These are phyloP conservation scores for Falco peregrinus DNA, from an alignment of 2,797 vertebrate genomes.

Conservation along the genomic window DNA sequence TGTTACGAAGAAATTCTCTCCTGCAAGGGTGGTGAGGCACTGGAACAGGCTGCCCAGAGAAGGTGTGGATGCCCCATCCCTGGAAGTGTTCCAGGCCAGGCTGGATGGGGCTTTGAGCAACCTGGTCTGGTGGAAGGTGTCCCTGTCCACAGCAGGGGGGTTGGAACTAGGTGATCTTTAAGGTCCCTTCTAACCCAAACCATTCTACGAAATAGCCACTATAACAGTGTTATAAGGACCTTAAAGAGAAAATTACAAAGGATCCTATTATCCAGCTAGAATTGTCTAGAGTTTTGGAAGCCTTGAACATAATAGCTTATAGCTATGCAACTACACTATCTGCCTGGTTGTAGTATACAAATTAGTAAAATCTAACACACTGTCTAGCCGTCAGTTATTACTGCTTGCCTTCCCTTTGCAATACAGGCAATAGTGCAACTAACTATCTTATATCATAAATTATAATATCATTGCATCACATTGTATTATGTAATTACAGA, in stretches of 20 bases:
- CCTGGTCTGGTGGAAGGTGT: neutral
- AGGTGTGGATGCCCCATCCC: neutral
- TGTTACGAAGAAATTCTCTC: neutral
- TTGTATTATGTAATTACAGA: neutral
- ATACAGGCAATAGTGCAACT: neutral
- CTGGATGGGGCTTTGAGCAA: neutral
- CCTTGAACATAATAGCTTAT: neutral
- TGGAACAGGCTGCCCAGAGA: neutral
- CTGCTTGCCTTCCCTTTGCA: neutral
- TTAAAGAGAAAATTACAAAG: neutral
- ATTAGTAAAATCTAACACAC: rapidly evolving
- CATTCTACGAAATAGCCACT: neutral
- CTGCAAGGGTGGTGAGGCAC: neutral
- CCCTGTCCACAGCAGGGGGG: neutral
- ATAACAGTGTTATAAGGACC: neutral
- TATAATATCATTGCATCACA: neutral
- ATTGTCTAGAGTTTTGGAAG: neutral
- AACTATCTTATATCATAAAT: neutral
- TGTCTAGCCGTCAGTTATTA: neutral
- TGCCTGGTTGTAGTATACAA: neutral
- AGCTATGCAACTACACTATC: neutral
- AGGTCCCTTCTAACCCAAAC: neutral
- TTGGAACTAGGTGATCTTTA: no score
- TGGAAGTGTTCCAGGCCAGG: neutral
- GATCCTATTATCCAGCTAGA: neutral